Evolutionary conservation across 2,113 vertebrate species (phyloP), one percentile per base, ranked within the genome.

Genomic region (Corythornis vintsioides): DNA sequence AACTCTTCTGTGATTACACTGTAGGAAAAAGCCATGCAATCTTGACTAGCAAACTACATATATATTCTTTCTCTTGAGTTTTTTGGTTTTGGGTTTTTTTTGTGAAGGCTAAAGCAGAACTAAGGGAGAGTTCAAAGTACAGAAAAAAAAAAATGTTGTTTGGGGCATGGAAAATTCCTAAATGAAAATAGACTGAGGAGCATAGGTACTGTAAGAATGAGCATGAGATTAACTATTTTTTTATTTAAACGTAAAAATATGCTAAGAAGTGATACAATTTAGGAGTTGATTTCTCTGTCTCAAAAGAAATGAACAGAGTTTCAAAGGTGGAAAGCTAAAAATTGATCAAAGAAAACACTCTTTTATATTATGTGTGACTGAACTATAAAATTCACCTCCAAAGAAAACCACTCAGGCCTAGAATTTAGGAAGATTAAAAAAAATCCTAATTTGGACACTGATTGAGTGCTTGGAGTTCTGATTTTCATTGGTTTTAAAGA

Each of bases 251-350:
- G n/a, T 48, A 82, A 50, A 90, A 79, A 81, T 91, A 89, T 61
- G 66, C 48, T 76, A 93, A 89, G 29, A 63, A 88, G 69, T 70
- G 35, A 72, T 15, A 55, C 66, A 90, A 89, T 3, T 81, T 86
- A 59, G 14, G 42, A 79, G 78, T 8, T 75, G 22, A 78, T 95
- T 88, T 93, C 69, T 76, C 59, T 73, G 74, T 85, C 50, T 93
- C 63, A 60, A 60, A 94, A 88, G 35, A 92, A 73, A 83, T 0
- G 4, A 88, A 90, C 3, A 86, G 67, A 74, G 55, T 86, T 91
- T 95, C 87, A 92, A 95, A 89, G 24, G 33, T 63, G 38, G 63
- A 55, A 90, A 82, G 77, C 55, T 87, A 78, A 94, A 95, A 93
- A 90, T 3, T 90, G 74, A 90, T 94, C 88, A 94, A 93, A 94